Base-by-base conservation (phyloP, 2,888 invertebrate genomes). In the Drosophila tripunctata region DNA sequence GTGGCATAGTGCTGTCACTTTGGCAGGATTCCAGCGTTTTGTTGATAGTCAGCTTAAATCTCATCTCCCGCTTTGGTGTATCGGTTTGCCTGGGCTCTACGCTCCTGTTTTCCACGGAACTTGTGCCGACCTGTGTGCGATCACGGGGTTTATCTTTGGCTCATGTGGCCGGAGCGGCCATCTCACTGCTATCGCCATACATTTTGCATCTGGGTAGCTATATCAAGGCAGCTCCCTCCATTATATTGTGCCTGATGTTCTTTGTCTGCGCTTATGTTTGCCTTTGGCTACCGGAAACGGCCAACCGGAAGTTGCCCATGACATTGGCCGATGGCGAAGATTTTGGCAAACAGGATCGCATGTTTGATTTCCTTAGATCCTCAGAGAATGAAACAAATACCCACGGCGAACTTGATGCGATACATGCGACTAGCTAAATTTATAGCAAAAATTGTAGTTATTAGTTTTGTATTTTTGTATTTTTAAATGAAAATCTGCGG, bases 121-220 rank as follows among this genome's bases (percentile, higher is more conserved):
- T 94, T 10, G 92, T 94, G 52, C 94, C 94, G 12, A 94, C 94
- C 7, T 92, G 92, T 56, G 92, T 94, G 6, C 89, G 94, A 44
- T 94, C 93, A 0, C 93, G 93, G 76, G 94, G 93, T 12, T 92
- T 94, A n/a, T 92, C 93, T 0, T 90, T 92, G n/a, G 92, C 93
- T 1, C 93, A 94, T 76, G 92, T 94, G 8, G 92, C 92, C 6
- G 94, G 94, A 1, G 93, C 93, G 64, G 92, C 92, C 0, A 92
- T 93, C 12, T 93, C 93, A 51, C 93, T 93, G 78, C 90, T 93
- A 67, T 93, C 93, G 62, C 92, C 93, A 0, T 92, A 93, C 71
- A 92, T 93, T 30, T 82, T 93, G 31, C 92, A 92, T 54, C 70
- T 93, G 75, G 91, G 91, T 69, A 78, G 70, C 0, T 81, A 75